Percentiles rank a stretch among this genome's conserved stretches.
Evolutionary conservation across 92 coral and sea anemone genomes (phyloP).

Genomic region (Siderastrea siderea): DNA sequence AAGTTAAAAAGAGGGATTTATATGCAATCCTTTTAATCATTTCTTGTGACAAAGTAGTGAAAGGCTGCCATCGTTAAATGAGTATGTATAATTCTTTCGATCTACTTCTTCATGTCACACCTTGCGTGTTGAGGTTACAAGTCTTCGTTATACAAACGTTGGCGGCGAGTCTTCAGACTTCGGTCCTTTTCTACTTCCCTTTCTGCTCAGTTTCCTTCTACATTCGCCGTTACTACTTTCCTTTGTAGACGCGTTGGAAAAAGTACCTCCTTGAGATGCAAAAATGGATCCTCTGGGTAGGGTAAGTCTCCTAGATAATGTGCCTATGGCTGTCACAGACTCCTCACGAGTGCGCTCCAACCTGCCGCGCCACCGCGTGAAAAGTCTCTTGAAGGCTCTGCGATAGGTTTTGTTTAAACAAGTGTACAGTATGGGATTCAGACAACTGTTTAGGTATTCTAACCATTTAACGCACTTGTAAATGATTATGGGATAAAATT

Average conservation of each 20-base stretch:
- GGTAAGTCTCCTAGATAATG: conserved; percentile 47
- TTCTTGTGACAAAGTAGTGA: no score
- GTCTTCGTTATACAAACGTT: conserved; percentile 18
- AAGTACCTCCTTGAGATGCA: conserved; percentile 33
- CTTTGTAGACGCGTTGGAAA: conserved; percentile 31
- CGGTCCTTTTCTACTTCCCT: conserved; percentile 21
- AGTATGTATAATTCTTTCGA: no score
- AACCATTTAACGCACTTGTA: conserved; percentile 84
- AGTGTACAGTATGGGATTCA: conserved; percentile 91
- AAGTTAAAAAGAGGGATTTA: no score
- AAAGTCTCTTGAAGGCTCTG: conserved; percentile 85
- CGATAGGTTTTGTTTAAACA: conserved; percentile 95
- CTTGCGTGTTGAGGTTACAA: background rate
- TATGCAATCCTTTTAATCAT: no score
- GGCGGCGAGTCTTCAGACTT: conserved; percentile 3
- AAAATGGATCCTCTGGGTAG: conserved; percentile 55
- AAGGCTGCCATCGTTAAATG: no score
- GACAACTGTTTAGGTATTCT: conserved; percentile 90
- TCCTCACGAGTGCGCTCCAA: conserved; percentile 55
- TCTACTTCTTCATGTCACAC: no score
- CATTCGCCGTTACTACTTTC: conserved; percentile 42
- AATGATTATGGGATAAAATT: conserved; percentile 51
- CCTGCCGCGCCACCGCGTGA: conserved; percentile 72
- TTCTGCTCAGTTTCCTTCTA: conserved; percentile 30
- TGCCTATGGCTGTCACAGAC: conserved; percentile 43